phyloP scores from a whole-genome alignment of 2,888 invertebrate genomes.

The Epinotia nisella region DNA sequence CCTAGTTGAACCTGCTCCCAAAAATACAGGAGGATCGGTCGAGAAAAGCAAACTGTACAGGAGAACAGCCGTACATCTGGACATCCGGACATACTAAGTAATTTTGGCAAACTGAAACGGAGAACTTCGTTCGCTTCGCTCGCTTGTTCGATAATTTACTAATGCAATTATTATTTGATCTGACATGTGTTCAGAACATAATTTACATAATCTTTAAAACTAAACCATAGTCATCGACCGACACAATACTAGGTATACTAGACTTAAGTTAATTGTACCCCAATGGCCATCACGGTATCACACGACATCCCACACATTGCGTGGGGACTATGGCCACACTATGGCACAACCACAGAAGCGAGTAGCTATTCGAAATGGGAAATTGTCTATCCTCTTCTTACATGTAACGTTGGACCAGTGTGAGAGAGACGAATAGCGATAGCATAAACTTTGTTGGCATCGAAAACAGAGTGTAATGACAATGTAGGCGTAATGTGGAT shows the following conservation, averaged over 20 bases:
- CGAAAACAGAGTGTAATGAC: not conserved
- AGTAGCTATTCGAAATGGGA: not conserved
- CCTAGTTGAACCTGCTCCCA: too few relatives aligned
- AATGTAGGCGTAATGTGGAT: not conserved
- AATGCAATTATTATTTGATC: too few relatives aligned
- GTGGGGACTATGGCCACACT: slow-evolving; percentile 4
- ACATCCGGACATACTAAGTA: too few relatives aligned
- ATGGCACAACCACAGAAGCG: not conserved
- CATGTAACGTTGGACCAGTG: not conserved
- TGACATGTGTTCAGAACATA: too few relatives aligned
- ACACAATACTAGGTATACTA: not conserved
- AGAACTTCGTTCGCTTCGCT: too few relatives aligned
- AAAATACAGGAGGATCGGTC: too few relatives aligned
- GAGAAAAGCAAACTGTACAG: too few relatives aligned
- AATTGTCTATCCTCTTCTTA: slow-evolving; percentile 2
- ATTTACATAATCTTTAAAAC: too few relatives aligned
- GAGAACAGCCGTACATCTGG: too few relatives aligned
- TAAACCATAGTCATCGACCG: slow-evolving; percentile 2
- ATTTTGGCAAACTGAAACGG: too few relatives aligned
- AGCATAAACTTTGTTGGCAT: not conserved
- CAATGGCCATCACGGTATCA: not conserved
- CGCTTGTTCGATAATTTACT: too few relatives aligned
- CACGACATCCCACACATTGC: slow-evolving; percentile 11
- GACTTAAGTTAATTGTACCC: not conserved
- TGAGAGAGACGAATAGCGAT: not conserved